phyloP scores from a whole-genome alignment of 2,888 invertebrate genomes.

The Sycophila texana region DNA sequence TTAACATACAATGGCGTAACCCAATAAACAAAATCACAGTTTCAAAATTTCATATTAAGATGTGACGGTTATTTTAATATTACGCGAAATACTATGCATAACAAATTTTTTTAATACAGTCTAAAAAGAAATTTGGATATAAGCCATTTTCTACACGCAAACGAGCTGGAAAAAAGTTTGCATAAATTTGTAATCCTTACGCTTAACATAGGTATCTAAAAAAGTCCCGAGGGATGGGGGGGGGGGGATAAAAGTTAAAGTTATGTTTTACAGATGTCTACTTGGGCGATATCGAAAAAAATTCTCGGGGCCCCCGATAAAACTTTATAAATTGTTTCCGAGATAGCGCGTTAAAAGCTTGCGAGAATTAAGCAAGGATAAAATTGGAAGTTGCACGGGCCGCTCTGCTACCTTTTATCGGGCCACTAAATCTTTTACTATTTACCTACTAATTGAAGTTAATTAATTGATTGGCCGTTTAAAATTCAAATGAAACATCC shows the following conservation, averaged over 20 bases:
- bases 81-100: no score
- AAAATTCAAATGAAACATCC: conserved; percentile 40
- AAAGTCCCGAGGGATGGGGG: not conserved
- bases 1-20: no score
- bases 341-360: conserved; percentile 44
- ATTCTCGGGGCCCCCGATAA: not conserved
- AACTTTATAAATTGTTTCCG: not conserved
- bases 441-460: conserved; percentile 50
- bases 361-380: conserved; percentile 4
- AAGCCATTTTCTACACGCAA: not conserved
- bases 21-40: no score
- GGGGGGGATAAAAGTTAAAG: conserved; percentile 17
- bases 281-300: not conserved
- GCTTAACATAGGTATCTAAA: not conserved
- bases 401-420: conserved; percentile 9
- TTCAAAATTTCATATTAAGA: no score
- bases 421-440: conserved; percentile 27
- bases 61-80: no score
- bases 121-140: not conserved
- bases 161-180: not conserved
- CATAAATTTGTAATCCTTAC: conserved; percentile 21
- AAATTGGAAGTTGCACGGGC: conserved; percentile 25
- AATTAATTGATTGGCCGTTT: conserved; percentile 47
- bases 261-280: conserved; percentile 35
- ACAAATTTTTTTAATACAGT: no score